These are phyloP conservation scores for Aphaenogaster rudis DNA, from an alignment of 1,140 invertebrate genomes.

Conservation along the genomic window DNA sequence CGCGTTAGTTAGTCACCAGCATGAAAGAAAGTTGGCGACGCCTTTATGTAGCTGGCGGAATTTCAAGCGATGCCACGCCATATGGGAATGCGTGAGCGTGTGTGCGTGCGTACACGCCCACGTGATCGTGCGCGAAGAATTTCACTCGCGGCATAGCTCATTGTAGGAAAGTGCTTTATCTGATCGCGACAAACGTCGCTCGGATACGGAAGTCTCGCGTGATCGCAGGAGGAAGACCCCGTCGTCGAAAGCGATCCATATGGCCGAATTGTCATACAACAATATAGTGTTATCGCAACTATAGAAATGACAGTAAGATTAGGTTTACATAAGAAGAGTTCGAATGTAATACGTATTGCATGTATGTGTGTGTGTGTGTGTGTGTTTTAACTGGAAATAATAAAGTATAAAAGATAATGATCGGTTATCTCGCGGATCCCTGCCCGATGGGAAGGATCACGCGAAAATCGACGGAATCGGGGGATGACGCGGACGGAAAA, in stretches of 20 bases:
- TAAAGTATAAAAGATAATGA: neutral
- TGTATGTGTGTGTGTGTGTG: neutral
- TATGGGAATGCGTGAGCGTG: neutral
- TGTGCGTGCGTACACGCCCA: slow-evolving; percentile 23
- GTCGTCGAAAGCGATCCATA: neutral
- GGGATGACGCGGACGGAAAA: slow-evolving; percentile 68
- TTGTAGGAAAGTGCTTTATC: slow-evolving; percentile 61
- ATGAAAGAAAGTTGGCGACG: slow-evolving; percentile 77
- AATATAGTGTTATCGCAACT: neutral
- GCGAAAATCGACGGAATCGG: slow-evolving; percentile 35
- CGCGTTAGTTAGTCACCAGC: slow-evolving; percentile 70
- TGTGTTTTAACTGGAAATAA: neutral
- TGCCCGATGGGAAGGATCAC: neutral
- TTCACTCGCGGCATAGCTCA: slow-evolving; percentile 47
- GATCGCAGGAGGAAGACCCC: neutral
- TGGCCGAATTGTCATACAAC: neutral
- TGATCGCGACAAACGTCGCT: slow-evolving; percentile 9
- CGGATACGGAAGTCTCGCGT: slow-evolving; percentile 18
- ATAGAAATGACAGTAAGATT: neutral
- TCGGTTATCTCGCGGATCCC: neutral
- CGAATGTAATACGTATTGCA: neutral
- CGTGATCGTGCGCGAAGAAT: slow-evolving; percentile 38
- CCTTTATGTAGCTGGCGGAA: slow-evolving; percentile 68
- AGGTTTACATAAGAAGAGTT: neutral
- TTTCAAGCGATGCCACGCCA: slow-evolving; percentile 53